Evolutionary conservation across 2,113 vertebrate species (phyloP).

Genomic region (Megaceryle maxima): DNA sequence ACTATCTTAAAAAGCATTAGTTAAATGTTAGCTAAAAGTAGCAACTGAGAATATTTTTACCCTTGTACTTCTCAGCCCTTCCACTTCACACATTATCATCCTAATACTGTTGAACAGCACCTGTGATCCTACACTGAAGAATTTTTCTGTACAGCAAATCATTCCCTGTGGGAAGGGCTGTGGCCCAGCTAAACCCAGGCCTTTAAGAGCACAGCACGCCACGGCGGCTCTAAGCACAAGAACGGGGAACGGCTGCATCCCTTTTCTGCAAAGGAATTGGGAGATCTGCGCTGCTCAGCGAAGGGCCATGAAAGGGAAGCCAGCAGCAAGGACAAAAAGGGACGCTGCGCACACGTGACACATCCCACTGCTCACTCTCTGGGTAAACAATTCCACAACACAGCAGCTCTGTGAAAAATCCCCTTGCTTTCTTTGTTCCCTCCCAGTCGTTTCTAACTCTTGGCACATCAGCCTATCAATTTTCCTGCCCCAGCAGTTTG

Average conservation of each 20-base stretch:
- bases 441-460: not conserved
- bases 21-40: not conserved
- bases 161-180: not conserved
- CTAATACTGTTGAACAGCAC: not conserved
- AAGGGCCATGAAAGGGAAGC: not conserved
- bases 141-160: not conserved
- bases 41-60: not conserved
- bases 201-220: not conserved
- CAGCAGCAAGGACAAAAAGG: not conserved
- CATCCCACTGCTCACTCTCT: not conserved
- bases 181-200: not conserved
- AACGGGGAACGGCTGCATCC: fast-evolving
- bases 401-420: not conserved
- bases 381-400: not conserved
- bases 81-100: not conserved
- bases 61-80: not conserved
- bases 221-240: not conserved
- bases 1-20: not conserved
- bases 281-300: not conserved
- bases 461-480: not conserved
- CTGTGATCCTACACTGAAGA: not conserved
- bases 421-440: not conserved
- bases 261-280: too few species aligned
- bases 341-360: not conserved
- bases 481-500: not conserved